Base-by-base conservation (phyloP, 1,140 invertebrate species). In the Drosophila tristis region DNA sequence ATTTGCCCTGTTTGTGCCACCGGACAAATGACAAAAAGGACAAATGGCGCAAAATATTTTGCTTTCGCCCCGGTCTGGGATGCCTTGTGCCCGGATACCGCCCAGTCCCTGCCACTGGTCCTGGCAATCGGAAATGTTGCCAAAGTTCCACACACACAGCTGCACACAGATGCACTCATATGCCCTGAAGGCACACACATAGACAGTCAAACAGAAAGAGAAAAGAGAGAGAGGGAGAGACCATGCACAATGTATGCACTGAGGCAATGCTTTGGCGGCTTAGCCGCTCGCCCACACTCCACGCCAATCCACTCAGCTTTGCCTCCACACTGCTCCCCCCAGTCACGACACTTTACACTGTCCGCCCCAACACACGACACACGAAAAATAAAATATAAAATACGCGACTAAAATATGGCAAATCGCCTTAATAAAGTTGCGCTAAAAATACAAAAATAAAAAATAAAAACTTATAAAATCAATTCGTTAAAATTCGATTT, bases 61-160 rank as follows among this genome's bases (percentile, higher is more conserved):
- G 64, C 64, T 39, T 48, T 31, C 31, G 25, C 35, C 44, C 63
- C 50, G 70, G 51, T 44, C 25, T 29, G 71, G 71, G 80, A 72
- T 20, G 20, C 20, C 31, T 4, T 9, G 31, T 11, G 8, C 31
- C 31, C 31, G 35, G 20, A 43, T 23, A 9, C 31, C 31, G 3
- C 31, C 11, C 20, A 20, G 48, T 59, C 45, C 26, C 15, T 16
- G 57, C 23, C 35, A 20, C 6, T 63, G 53, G 45, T 29, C 25
- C 45, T 75, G 71, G 80, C 76, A 85, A 85, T 89, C 84, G 84
- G 80, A 89, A 84, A 89, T 89, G 84, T 89, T 89, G 84, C 79
- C 85, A 89, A 89, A 89, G 82, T 87, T 87, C 50, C 79, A 59
- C 48, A 73, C 45, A 55, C 64, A 64, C n/a, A 58, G n/a, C n/a